A percentile compares a stretch with the other conserved stretches of the same genome.
Evolutionary conservation across 2,113 vertebrate genomes (phyloP).

Genomic region (Sturnira hondurensis): DNA sequence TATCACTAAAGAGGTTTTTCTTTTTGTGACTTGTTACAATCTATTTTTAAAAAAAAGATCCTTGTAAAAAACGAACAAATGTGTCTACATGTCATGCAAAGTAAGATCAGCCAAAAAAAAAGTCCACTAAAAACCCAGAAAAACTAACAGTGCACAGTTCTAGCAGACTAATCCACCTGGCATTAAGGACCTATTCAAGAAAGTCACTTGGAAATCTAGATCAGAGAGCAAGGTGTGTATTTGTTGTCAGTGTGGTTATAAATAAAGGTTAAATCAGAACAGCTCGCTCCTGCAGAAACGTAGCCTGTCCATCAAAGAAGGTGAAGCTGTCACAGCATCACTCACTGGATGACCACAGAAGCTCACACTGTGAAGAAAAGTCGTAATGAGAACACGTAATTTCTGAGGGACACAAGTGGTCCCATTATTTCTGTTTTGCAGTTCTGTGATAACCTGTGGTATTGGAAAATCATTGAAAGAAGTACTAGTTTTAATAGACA

Average conservation of each 20-base stretch:
- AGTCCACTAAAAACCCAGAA: neutral
- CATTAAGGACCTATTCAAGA: neutral
- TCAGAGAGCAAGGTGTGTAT: neutral
- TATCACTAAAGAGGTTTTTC: conserved; percentile 92
- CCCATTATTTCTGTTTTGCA: neutral
- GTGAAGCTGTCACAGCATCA: neutral
- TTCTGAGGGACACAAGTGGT: neutral
- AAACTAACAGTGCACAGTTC: conserved; percentile 10
- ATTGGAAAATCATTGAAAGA: conserved; percentile 11
- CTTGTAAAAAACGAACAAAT: neutral
- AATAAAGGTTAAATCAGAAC: neutral
- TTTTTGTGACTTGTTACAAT: conserved; percentile 71
- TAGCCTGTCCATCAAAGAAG: neutral
- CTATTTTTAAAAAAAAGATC: conserved; percentile 59
- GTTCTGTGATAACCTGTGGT: neutral
- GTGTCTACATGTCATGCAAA: neutral
- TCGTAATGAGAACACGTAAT: neutral
- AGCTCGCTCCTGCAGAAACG: neutral
- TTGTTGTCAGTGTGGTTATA: neutral
- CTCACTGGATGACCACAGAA: neutral
- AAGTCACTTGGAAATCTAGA: neutral
- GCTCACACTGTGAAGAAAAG: neutral
- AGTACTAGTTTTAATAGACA: neutral
- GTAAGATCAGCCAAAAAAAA: neutral
- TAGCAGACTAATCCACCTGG: neutral